Evolutionary conservation across 2,888 invertebrate species (phyloP).

Genomic region (Nipponacmea schrenckii): DNA sequence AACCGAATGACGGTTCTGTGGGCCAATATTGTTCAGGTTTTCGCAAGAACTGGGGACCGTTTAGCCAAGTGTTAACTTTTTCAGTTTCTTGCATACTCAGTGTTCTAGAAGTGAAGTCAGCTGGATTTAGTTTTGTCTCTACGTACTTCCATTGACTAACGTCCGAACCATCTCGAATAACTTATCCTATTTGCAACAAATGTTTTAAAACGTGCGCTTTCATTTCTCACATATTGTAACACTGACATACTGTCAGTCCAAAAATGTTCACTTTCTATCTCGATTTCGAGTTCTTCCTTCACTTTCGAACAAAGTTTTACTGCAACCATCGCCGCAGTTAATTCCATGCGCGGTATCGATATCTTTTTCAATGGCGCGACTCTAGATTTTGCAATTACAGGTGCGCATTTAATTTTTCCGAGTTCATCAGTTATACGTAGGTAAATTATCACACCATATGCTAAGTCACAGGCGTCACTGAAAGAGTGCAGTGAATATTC

Average conservation of each 20-base stretch:
- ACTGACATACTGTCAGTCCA: constrained; percentile 15
- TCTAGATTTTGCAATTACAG: constrained; percentile 8
- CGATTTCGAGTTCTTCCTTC: background rate
- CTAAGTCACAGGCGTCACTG: background rate
- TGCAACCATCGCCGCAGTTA: constrained; percentile 12
- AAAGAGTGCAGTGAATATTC: constrained; percentile 7
- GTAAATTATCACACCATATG: constrained; percentile 7
- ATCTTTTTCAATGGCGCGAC: constrained; percentile 14
- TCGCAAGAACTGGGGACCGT: too few species aligned
- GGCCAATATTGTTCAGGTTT: too few species aligned
- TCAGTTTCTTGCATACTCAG: background rate
- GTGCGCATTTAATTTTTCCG: background rate
- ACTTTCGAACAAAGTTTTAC: background rate
- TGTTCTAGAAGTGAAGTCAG: background rate
- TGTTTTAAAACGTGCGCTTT: constrained; percentile 1
- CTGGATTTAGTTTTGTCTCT: constrained; percentile 6
- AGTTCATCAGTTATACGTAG: background rate
- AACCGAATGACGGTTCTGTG: too few species aligned
- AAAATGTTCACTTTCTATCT: background rate
- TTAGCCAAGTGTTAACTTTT: too few species aligned
- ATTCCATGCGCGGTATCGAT: constrained; percentile 14
- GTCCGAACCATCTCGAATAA: constrained; percentile 4
- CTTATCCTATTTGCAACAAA: constrained; percentile 5
- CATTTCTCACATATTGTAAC: background rate
- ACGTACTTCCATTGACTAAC: constrained; percentile 10